Evolutionary conservation across 2,113 vertebrate genomes (phyloP).

Genomic region (Rynchops niger): DNA sequence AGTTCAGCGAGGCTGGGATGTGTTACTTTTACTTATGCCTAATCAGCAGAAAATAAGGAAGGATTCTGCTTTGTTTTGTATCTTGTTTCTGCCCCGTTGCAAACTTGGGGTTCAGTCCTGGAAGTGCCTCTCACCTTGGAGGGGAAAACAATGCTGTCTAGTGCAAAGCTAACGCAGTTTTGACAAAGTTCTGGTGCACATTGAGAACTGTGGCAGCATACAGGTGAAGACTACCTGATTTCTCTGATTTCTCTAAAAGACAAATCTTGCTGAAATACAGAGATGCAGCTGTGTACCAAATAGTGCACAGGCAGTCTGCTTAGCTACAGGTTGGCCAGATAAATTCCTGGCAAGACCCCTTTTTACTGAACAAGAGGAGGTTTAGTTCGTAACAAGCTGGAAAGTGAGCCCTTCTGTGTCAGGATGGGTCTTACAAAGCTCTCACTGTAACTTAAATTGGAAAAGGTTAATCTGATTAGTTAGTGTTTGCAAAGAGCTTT

Average conservation of each 20-base stretch:
- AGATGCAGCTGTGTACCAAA: background rate
- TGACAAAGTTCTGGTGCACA: background rate
- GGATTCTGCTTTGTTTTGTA: background rate
- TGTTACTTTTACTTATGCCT: background rate
- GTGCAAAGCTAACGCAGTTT: background rate
- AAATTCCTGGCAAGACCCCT: background rate
- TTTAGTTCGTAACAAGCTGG: background rate
- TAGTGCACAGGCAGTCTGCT: background rate
- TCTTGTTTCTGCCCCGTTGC: background rate
- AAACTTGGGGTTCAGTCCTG: background rate
- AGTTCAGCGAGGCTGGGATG: background rate
- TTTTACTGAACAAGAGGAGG: background rate
- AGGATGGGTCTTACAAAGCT: background rate
- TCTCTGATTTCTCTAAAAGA: background rate
- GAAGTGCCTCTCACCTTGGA: background rate
- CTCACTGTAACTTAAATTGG: background rate
- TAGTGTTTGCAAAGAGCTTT: slow-evolving; percentile 13
- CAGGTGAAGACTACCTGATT: background rate
- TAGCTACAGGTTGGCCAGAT: background rate
- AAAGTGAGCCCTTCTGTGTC: background rate
- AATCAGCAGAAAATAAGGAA: background rate
- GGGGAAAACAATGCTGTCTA: background rate
- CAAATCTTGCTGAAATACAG: background rate
- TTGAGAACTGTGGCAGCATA: background rate
- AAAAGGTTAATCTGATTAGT: slow-evolving; percentile 24